Evolutionary conservation across 1,140 invertebrate genomes (phyloP), one percentile per base, ranked within the genome.

Genomic region (Drosophila gunungcola): DNA sequence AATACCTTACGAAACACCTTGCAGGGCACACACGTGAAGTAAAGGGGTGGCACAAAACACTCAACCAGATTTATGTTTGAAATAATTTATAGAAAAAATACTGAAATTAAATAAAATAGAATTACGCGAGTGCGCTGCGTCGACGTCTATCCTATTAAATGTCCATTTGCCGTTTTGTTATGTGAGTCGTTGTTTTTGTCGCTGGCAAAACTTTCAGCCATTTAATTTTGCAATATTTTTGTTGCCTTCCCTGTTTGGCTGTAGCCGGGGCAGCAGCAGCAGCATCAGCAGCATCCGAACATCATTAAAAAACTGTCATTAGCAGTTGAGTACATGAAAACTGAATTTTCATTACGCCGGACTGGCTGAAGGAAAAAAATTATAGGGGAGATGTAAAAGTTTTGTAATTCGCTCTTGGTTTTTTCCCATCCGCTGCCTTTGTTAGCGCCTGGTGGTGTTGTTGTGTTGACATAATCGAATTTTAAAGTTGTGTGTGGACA

Each of bases 291-390:
- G 53, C 53, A 56, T 75, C 79, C 77, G 67, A 89, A 89, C 80
- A 84, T 90, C 84, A 89, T 89, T 89, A 90, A 89, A 88, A 89
- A 89, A 89, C 84, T 89, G 84, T 89, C 84, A 89, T 89, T 89
- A 89, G 84, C 84, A 89, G 84, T 83, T 88, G 83, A 84, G 80
- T 80, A 90, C 80, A 89, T 84, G 84, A 78, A 89, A 89, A 84
- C 84, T 84, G 85, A 89, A 89, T 89, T 89, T 89, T 75, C 80
- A 88, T 88, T 88, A 80, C 80, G 85, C 72, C 67, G 64, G 42
- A 10, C 16, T 45, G 73, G 64, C 36, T 36, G 67, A 38, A 45
- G 48, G 57, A 51, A 68, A 51, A 51, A 68, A 54, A 62, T 63
- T 56, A 63, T 57, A 83, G 46, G 53, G 42, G 53, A 45, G 53